These are phyloP conservation scores for Lamprologus lemairii DNA, from an alignment of 2,113 vertebrate species.

Conservation along the genomic window DNA sequence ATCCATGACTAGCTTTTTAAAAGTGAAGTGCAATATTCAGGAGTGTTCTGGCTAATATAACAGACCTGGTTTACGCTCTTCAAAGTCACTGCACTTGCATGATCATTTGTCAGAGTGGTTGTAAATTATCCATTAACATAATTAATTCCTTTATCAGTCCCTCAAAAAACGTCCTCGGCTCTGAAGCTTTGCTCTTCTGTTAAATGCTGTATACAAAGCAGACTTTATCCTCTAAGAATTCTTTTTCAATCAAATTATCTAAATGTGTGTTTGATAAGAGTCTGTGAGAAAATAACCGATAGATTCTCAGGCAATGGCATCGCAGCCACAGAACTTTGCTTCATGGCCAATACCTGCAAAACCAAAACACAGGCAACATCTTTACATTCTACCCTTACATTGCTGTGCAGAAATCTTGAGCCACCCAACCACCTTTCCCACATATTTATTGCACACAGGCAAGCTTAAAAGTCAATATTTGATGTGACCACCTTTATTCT, in stretches of 20 bases:
- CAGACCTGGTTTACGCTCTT: slow-evolving; percentile 24
- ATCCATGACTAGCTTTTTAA: neutral
- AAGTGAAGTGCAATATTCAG: neutral
- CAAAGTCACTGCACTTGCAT: slow-evolving; percentile 2
- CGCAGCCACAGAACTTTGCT: neutral
- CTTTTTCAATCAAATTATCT: neutral
- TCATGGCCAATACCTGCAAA: neutral
- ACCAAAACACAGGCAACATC: neutral
- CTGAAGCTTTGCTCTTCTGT: neutral
- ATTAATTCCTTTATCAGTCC: neutral
- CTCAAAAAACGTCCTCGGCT: neutral
- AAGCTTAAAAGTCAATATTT: neutral
- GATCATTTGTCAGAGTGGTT: slow-evolving; percentile 3
- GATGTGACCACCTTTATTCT: neutral
- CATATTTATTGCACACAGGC: neutral
- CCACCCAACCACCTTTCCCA: neutral
- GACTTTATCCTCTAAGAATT: neutral
- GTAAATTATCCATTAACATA: slow-evolving; percentile 41
- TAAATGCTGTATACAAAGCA: neutral
- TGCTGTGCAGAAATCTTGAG: neutral
- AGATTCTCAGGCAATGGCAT: neutral
- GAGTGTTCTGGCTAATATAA: neutral
- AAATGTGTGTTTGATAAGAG: neutral
- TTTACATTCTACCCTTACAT: neutral
- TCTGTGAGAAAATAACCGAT: neutral